Percentiles rank a stretch among this genome's conserved stretches.
phyloP scores from a whole-genome alignment of 2,113 vertebrate genomes.

The Leiothrix lutea region DNA sequence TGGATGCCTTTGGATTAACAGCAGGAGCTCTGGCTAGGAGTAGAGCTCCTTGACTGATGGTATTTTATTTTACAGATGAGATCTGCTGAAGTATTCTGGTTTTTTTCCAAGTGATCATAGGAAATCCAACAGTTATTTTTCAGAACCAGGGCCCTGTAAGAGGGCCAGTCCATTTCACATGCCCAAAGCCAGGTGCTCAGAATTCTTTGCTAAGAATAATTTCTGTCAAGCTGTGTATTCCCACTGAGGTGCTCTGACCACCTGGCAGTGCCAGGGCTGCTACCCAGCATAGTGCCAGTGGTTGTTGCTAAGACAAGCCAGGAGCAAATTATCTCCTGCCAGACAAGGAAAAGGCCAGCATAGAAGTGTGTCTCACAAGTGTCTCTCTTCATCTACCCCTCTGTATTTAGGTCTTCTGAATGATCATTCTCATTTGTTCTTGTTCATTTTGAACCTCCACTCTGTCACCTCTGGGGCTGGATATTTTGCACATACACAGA shows the following conservation, averaged over 20 bases:
- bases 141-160: background rate
- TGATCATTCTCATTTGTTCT: background rate
- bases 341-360: background rate
- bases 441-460: background rate
- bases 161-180: background rate
- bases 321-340: background rate
- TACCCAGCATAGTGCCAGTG: background rate
- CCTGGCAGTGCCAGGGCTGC: background rate
- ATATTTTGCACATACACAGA: background rate
- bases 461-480: background rate
- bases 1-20: background rate
- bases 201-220: background rate
- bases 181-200: background rate
- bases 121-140: background rate
- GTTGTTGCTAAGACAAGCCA: background rate
- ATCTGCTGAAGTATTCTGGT: background rate
- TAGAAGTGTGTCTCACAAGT: background rate
- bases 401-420: background rate
- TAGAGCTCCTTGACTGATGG: background rate
- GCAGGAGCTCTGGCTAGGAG: background rate
- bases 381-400: background rate
- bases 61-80: background rate
- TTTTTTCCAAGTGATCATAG: background rate
- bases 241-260: background rate
- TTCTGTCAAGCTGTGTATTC: background rate